Evolutionary conservation across 37 sponge, comb jelly and placozoan species (phyloP).

Genomic region (Beroe ovata): DNA sequence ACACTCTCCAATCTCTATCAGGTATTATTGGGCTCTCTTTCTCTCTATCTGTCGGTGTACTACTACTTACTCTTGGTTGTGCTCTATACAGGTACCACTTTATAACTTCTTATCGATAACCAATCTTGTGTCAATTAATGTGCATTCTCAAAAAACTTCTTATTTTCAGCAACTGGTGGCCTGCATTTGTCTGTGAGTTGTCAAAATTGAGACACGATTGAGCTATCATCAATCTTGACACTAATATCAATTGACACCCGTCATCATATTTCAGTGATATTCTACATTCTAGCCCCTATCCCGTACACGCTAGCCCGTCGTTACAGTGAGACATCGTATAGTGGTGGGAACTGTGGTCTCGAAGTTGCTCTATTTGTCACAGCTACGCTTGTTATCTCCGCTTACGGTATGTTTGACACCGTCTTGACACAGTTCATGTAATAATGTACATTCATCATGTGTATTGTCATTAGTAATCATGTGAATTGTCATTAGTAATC

Average conservation of each 20-base stretch:
- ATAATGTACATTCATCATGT: too few relatives aligned
- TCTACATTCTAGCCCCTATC: conserved; percentile 50
- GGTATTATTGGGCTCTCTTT: conserved; percentile 63
- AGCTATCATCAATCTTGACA: too few relatives aligned
- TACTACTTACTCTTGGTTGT: conserved; percentile 47
- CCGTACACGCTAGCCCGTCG: conserved; percentile 34
- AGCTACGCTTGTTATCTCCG: conserved; percentile 44
- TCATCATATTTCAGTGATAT: conserved; percentile 31
- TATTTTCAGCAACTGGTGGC: conserved; percentile 67
- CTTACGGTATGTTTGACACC: conserved; percentile 10
- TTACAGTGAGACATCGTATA: conserved; percentile 57
- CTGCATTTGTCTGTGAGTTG: conserved; percentile 55
- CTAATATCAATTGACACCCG: too few relatives aligned
- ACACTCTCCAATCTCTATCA: conserved; percentile 1
- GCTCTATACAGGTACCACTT: conserved; percentile 47
- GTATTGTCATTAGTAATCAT: too few relatives aligned
- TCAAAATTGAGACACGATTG: too few relatives aligned
- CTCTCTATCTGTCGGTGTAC: conserved; percentile 46
- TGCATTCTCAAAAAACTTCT: too few relatives aligned
- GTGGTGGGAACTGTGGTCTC: conserved; percentile 50
- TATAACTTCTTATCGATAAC: background rate
- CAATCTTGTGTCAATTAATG: too few relatives aligned
- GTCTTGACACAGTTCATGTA: background rate
- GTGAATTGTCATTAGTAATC: too few relatives aligned
- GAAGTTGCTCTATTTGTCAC: conserved; percentile 63